Evolutionary conservation across 2,888 invertebrate species (phyloP), one percentile per base, ranked within the genome.

Genomic region (Andrena bicolor): DNA sequence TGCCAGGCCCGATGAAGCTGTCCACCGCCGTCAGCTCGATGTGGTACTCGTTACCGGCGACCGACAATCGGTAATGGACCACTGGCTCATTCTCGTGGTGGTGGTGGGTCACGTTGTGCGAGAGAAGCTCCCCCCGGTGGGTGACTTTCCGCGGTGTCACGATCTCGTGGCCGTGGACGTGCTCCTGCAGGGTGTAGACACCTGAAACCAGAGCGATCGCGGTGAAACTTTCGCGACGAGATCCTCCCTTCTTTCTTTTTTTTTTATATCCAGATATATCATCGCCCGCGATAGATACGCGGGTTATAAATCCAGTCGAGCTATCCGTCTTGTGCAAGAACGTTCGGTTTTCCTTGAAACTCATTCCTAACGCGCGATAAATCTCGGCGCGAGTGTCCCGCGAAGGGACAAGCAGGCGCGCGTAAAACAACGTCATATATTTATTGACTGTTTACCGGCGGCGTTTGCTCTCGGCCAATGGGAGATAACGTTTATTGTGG

Each of bases 141-240:
- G 95, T 94, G 90, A 96, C 96, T 92, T 95, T 96, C 80, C 95
- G 94, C 0, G 96, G 96, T 73, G 95, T 94, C 74, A 95, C 95
- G 88, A 96, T 95, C 90, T 96, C 95, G 88, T 95, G 95, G 86
- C 95, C 94, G 51, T 94, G 94, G 10, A 95, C 90, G 89, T 95
- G 94, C 92, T 95, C 93, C 90, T 94, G 94, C 78, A 93, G 93
- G 80, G 94, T 94, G 89, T 95, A 95, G 26, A 94, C 88, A 51
- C 95, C 95, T 95, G 92, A 32, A 94, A 93, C 30, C 28, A 8
- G 20, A 53, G 53, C 7, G 13, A 53, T 41, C 60, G 8, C 5
- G 8, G 20, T 53, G 20, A 53, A 53, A 53, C 53, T 23, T 53
- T 53, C 23, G 8, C 20, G 20, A 53, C 1, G 20, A 23, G 20